Conservation (phyloP, 2,797 vertebrate genomes). For the Austrolebias charrua region DNA sequence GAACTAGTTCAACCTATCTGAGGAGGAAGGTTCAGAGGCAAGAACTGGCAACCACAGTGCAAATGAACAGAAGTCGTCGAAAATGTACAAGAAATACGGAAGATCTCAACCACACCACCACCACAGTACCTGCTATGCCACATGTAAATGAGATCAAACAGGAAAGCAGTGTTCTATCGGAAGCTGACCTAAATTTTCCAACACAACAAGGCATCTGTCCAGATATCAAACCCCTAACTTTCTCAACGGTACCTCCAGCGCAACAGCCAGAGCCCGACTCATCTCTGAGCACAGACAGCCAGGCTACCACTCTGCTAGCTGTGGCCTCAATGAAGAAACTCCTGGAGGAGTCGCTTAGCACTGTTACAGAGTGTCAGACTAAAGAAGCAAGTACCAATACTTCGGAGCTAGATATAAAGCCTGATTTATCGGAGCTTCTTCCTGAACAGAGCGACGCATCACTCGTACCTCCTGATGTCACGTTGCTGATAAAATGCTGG, state of each 20-base stretch:
- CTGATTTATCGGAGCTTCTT: conserved; percentile 39
- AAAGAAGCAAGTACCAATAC: conserved; percentile 39
- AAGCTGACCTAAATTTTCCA: conserved; percentile 57
- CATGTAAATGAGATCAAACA: conserved; percentile 63
- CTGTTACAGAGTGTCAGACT: conserved; percentile 55
- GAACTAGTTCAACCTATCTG: conserved; percentile 45
- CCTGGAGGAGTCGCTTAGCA: conserved; percentile 78
- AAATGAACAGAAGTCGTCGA: not conserved
- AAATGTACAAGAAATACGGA: conserved; percentile 15
- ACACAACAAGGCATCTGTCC: conserved; percentile 59
- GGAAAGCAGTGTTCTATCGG: conserved; percentile 54
- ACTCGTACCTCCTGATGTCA: conserved; percentile 44
- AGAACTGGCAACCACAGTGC: not conserved
- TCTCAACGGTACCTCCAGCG: conserved; percentile 40
- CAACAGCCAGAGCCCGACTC: conserved; percentile 63
- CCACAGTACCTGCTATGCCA: conserved; percentile 5
- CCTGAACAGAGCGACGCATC: conserved; percentile 35
- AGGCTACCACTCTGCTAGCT: conserved; percentile 77
- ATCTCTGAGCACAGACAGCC: conserved; percentile 62
- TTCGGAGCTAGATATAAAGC: conserved; percentile 41
- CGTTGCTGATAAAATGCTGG: conserved; percentile 60
- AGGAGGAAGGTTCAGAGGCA: conserved; percentile 60
- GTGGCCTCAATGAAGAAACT: conserved; percentile 84
- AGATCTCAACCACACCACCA: not conserved
- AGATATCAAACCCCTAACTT: conserved; percentile 56